Evolutionary conservation across 2,113 vertebrate species (phyloP).

Genomic region (Bucco capensis): DNA sequence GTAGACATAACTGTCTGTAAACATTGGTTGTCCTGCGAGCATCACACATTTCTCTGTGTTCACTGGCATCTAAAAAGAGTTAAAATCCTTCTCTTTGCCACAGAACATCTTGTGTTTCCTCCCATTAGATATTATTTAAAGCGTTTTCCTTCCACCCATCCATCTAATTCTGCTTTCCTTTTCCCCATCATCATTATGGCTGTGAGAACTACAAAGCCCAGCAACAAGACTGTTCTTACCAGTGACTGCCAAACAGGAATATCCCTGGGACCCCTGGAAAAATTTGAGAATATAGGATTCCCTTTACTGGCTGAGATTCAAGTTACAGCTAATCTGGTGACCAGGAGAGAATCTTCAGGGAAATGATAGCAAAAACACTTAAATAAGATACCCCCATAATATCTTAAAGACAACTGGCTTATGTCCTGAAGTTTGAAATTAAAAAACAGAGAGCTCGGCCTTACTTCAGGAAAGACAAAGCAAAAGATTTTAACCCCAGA

Average conservation of each 20-base stretch:
- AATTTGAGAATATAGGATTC: background rate
- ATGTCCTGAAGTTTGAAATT: background rate
- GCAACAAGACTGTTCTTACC: background rate
- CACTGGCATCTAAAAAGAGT: background rate
- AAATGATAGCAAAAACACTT: background rate
- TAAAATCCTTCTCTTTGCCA: background rate
- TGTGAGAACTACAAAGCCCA: background rate
- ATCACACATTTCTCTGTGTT: background rate
- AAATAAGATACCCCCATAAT: background rate
- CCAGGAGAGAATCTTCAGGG: background rate
- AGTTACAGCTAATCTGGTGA: background rate
- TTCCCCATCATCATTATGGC: background rate
- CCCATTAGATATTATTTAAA: background rate
- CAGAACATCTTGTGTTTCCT: background rate
- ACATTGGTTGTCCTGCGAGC: background rate
- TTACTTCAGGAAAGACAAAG: background rate
- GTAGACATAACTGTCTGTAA: background rate
- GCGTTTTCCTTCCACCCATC: background rate
- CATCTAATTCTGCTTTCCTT: background rate
- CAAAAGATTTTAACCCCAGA: background rate
- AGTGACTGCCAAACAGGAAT: background rate
- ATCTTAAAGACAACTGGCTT: background rate
- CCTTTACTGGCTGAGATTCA: background rate
- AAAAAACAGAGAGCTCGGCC: background rate
- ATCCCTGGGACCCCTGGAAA: background rate